Evolutionary conservation across 1,140 invertebrate genomes (phyloP).

Genomic region (Harpegnathos saltator): DNA sequence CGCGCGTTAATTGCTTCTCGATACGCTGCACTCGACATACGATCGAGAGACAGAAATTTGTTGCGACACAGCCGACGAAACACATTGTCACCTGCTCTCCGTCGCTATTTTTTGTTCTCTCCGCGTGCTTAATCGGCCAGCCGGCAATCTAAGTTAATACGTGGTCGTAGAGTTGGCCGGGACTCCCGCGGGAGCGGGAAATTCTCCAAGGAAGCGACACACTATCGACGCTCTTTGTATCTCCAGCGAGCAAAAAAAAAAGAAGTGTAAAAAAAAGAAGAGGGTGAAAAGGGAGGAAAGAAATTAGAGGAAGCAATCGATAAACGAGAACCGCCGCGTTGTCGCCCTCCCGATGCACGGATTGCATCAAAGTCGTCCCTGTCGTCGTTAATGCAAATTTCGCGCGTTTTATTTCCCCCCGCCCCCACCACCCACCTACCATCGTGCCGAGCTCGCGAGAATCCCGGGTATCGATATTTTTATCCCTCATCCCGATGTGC

Average conservation of each 20-base stretch:
- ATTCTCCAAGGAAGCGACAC: background rate
- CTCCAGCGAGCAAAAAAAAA: background rate
- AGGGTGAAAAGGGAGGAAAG: too few species aligned
- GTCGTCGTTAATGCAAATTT: conserved; percentile 19
- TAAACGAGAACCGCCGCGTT: background rate
- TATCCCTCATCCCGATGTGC: background rate
- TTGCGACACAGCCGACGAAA: conserved; percentile 38
- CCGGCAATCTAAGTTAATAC: conserved; percentile 30
- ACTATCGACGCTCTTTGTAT: background rate
- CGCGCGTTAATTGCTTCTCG: conserved; percentile 58
- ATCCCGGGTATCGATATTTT: background rate
- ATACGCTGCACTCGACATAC: conserved; percentile 52
- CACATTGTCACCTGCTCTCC: conserved; percentile 34
- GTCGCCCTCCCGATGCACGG: background rate
- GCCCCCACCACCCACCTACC: too few species aligned
- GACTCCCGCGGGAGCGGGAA: background rate
- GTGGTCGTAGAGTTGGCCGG: background rate
- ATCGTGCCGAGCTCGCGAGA: background rate
- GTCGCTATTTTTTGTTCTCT: background rate
- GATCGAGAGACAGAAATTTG: conserved; percentile 51
- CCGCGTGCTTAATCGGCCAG: conserved; percentile 14
- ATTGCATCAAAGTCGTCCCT: background rate
- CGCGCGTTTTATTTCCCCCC: background rate
- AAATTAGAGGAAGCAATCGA: background rate
- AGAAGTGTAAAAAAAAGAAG: too few species aligned